Base-by-base conservation (phyloP, 2,888 invertebrate genomes). In the Chrysodeixis includens region DNA sequence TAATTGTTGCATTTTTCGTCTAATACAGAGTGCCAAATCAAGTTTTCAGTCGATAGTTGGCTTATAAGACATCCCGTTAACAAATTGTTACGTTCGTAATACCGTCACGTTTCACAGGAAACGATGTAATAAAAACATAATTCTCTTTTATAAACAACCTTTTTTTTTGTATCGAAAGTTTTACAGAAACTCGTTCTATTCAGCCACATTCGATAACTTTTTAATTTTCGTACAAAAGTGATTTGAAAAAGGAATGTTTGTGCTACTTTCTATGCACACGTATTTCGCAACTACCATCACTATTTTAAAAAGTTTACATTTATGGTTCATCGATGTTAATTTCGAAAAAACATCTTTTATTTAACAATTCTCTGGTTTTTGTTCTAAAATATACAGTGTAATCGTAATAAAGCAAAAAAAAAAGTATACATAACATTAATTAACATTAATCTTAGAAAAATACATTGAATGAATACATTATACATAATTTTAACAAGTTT, bases 211-310 rank as follows among this genome's bases (percentile, higher is more conserved):
- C 32, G 46, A 53, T 57, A 20, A 22, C 40, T 46, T 32, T 10
- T 22, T 20, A 52, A 53, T 54, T 58, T 0, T 51, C 30, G 10
- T 7, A 22, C 70, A 56, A 71, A 70, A 62, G 35, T 49, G 0
- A 16, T 20, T 35, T 52, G 18, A 22, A 54, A 59, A 65, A 59
- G 49, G 8, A 49, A 16, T 35, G 51, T 22, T 66, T 85, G 88
- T 84, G 76, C 88, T 65, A 90, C 89, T 90, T 90, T 86, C 74
- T 46, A 63, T 59, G 32, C 20, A 32, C 18, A 30, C 3, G 8
- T 46, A 74, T 88, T 88, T 90, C 85, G 83, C 81, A 89, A 89
- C 66, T 26, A 49, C 0, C 46, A 40, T 52, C 57, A 57, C 56
- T 26, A 26, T 4, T 26, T 18, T 62, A 80, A 69, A 78, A 67